These are phyloP conservation scores for Gadopsis bispinosus DNA, from an alignment of 2,797 vertebrate species.

Conservation along the genomic window DNA sequence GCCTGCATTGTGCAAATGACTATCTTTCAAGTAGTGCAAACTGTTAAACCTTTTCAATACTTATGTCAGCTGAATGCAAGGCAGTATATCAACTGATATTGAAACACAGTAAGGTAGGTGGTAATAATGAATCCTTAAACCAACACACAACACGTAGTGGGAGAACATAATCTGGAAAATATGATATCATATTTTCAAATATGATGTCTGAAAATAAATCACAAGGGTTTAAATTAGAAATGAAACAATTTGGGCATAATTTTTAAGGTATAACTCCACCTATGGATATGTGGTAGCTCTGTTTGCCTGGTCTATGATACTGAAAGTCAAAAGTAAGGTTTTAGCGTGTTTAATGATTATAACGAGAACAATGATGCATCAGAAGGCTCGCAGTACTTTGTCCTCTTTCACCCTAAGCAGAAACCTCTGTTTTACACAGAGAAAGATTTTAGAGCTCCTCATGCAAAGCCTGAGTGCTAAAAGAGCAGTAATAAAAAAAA, in stretches of 20 bases:
- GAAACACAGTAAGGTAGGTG: background rate
- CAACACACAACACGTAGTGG: background rate
- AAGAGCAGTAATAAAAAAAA: background rate
- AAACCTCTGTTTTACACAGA: background rate
- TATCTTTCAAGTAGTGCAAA: constrained; percentile 34
- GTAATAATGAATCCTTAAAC: constrained; percentile 8
- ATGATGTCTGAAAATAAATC: background rate
- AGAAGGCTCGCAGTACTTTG: background rate
- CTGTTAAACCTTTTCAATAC: constrained; percentile 5
- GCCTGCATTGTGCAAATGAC: constrained; percentile 43
- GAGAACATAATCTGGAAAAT: constrained; percentile 17
- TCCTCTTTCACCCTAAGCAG: background rate
- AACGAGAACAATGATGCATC: background rate
- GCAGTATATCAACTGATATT: background rate
- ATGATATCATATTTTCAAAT: too few relatives aligned
- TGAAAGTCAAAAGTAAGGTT: background rate
- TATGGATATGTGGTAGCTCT: constrained; percentile 3
- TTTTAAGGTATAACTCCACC: background rate
- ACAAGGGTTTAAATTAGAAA: background rate
- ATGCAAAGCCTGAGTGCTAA: background rate
- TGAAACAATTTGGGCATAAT: background rate
- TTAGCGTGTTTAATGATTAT: background rate
- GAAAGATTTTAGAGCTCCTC: background rate
- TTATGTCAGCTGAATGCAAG: constrained; percentile 28
- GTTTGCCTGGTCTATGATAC: constrained; percentile 13